Evolutionary conservation across 2,113 vertebrate genomes (phyloP).

Genomic region (Eptatretus burgeri): DNA sequence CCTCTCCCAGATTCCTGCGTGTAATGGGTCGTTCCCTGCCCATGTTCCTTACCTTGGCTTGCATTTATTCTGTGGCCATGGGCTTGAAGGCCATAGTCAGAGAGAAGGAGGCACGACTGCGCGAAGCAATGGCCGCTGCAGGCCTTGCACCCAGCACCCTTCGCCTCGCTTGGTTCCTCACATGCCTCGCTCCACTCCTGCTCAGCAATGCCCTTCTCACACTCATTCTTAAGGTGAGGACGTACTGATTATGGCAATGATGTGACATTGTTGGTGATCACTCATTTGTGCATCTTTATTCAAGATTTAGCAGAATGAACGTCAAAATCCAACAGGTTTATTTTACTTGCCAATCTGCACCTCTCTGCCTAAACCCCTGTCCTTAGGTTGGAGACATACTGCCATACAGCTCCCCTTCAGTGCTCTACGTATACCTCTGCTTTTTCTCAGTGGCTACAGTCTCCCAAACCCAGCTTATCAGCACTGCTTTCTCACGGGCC

Average conservation of each 20-base stretch:
- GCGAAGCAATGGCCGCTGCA: constrained; percentile 96
- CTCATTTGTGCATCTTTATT: too few species aligned
- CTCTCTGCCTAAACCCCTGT: too few species aligned
- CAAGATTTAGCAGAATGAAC: too few species aligned
- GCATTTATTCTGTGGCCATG: constrained; percentile 91
- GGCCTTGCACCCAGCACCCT: constrained; percentile 60
- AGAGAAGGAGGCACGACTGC: constrained; percentile 77
- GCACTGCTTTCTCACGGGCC: constrained; percentile 40
- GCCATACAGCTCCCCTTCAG: constrained; percentile 34
- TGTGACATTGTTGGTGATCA: not conserved
- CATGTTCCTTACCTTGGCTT: constrained; percentile 84
- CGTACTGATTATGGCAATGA: not conserved
- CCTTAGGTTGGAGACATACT: constrained; percentile 28
- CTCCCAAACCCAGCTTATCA: constrained; percentile 60
- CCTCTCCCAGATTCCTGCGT: constrained; percentile 36
- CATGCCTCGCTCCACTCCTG: constrained; percentile 58
- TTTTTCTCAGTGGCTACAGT: constrained; percentile 54
- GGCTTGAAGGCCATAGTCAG: constrained; percentile 88
- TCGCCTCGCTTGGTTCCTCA: constrained; percentile 95
- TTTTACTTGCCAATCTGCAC: too few species aligned
- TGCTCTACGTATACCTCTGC: constrained; percentile 42
- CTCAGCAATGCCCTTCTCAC: constrained; percentile 55
- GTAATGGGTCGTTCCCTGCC: constrained; percentile 90
- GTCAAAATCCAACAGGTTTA: too few species aligned
- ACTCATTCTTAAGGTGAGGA: constrained; percentile 59